Evolutionary conservation across 2,113 vertebrate species (phyloP).

Genomic region (Tragulus kanchil): DNA sequence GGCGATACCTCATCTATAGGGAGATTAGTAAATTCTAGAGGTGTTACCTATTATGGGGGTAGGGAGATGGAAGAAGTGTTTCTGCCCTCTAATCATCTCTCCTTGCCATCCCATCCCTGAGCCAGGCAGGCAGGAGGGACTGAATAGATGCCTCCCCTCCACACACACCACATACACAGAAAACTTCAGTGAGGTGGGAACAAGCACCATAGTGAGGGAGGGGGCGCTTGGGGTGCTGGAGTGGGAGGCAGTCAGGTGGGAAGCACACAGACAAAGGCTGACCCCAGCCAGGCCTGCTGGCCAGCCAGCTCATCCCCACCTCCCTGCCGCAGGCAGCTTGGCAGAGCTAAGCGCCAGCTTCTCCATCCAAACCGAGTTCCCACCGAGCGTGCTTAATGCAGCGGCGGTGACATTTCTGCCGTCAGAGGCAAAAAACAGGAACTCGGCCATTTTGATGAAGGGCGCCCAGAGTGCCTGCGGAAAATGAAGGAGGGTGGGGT

Average conservation of each 20-base stretch:
- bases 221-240: background rate
- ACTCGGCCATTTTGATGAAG: conserved; percentile 81
- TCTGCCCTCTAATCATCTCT: background rate
- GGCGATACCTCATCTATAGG: background rate
- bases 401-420: conserved; percentile 82
- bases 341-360: conserved; percentile 72
- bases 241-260: conserved; percentile 30
- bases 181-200: background rate
- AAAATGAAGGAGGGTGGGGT: background rate
- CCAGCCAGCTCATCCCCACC: conserved; percentile 27
- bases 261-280: conserved; percentile 72
- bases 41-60: background rate
- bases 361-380: conserved; percentile 77
- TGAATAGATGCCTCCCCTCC: background rate
- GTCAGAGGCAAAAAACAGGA: conserved; percentile 81
- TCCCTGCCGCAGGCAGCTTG: conserved; percentile 63
- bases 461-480: conserved; percentile 15
- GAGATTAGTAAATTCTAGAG: conserved; percentile 6
- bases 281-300: conserved; percentile 68
- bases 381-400: conserved; percentile 81
- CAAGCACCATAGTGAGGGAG: background rate
- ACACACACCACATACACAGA: background rate
- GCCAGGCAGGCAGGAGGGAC: background rate
- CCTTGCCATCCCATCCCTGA: background rate
- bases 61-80: background rate